A percentile compares a stretch with the other conserved stretches of the same genome.
These are phyloP conservation scores for Netta rufina DNA, from an alignment of 2,797 vertebrate species.

Conservation along the genomic window DNA sequence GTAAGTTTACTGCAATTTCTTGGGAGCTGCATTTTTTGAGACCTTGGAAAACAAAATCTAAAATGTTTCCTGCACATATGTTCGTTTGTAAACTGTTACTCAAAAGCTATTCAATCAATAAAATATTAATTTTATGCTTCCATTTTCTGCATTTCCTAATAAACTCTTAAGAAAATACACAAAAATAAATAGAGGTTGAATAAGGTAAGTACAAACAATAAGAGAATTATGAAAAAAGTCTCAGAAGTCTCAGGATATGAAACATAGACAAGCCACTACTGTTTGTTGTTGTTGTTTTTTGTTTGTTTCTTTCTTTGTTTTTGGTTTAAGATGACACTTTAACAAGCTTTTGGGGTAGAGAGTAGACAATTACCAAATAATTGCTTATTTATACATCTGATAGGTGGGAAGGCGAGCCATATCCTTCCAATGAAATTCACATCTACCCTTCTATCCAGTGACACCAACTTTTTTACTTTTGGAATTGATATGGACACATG, in stretches of 20 bases:
- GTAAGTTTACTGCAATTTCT: background rate
- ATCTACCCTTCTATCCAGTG: background rate
- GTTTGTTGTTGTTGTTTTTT: background rate
- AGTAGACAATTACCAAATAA: background rate
- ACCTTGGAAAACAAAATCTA: background rate
- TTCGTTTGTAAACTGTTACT: background rate
- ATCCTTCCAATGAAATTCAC: background rate
- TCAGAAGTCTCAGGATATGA: background rate
- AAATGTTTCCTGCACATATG: background rate
- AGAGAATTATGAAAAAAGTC: background rate
- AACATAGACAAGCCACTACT: background rate
- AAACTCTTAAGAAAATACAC: background rate
- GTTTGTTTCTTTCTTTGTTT: background rate
- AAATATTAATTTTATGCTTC: background rate
- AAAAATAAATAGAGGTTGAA: background rate
- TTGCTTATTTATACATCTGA: background rate
- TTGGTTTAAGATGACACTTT: background rate
- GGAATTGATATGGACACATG: background rate
- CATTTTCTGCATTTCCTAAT: background rate
- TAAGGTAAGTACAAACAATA: background rate
- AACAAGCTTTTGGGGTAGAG: background rate
- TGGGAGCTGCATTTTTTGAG: background rate
- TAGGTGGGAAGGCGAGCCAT: background rate
- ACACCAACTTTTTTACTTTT: background rate
- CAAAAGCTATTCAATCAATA: background rate